Percentiles rank a stretch among this genome's conserved stretches.
These are phyloP conservation scores for Rhynchomys soricoides DNA, from an alignment of 2,113 vertebrate species.

Conservation along the genomic window DNA sequence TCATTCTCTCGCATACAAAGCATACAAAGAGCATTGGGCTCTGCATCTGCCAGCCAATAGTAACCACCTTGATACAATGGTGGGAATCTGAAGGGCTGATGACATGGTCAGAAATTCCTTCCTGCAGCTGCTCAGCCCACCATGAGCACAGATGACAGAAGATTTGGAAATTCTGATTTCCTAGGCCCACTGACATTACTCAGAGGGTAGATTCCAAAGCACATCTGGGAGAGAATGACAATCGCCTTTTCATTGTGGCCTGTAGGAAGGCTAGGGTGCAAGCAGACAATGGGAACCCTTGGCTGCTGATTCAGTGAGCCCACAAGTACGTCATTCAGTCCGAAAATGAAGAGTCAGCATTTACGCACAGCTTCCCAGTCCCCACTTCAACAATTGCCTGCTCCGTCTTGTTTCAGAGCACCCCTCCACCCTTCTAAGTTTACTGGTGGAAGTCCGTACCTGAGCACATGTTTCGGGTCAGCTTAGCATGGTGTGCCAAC, in stretches of 20 bases:
- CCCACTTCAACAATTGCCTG: not conserved
- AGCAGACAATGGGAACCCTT: not conserved
- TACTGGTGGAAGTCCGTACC: not conserved
- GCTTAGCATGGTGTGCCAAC: rapidly evolving
- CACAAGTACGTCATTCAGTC: not conserved
- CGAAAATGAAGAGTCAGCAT: constrained; percentile 19
- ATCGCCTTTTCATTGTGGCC: constrained; percentile 77
- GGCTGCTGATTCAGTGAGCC: not conserved
- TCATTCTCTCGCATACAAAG: not conserved
- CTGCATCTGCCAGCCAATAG: not conserved
- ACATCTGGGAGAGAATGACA: constrained; percentile 71
- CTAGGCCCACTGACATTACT: constrained; percentile 74
- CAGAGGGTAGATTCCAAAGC: constrained; percentile 62
- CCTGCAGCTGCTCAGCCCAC: constrained; percentile 60
- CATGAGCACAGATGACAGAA: constrained; percentile 4
- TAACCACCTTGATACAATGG: not conserved
- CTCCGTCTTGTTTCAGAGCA: not conserved
- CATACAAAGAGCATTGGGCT: not conserved
- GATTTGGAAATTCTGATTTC: constrained; percentile 53
- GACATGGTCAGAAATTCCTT: constrained; percentile 49
- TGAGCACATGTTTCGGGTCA: not conserved
- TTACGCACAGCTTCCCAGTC: not conserved
- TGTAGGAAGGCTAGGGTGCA: constrained; percentile 52
- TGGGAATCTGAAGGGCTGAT: constrained; percentile 26
- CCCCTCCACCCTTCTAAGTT: not conserved